Evolutionary conservation across 1,140 invertebrate species (phyloP), one percentile per base, ranked within the genome.

Genomic region (Augochlora pura): DNA sequence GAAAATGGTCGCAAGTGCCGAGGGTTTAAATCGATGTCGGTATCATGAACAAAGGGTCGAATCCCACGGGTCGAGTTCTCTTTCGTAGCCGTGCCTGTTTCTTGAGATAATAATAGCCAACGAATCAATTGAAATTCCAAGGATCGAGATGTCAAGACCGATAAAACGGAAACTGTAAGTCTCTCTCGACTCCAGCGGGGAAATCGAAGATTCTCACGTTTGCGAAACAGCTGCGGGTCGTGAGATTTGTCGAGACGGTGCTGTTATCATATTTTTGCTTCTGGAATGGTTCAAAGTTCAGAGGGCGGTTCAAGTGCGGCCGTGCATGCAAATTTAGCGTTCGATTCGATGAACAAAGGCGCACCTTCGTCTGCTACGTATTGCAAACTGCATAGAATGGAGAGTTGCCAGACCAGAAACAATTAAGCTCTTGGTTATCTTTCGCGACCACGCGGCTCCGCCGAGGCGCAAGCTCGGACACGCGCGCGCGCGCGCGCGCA

Each of bases 381-480:
- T 78, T 81, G 80, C 81, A 81, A 77, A 88, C 83, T 85, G 84
- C 86, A 91, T 90, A 88, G 88, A 89, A 91, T 90, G 87, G 88
- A 89, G 82, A 90, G 82, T 82, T 85, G 90, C 89, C 87, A 91
- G 91, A 91, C 90, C 89, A 91, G 88, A 91, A 91, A 91, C 88
- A 91, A 91, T 91, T 88, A 89, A 90, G 86, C 86, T 90, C 88
- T 84, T 75, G 83, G 86, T 87, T 91, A 91, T 91, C 91, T 91
- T 88, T 77, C 79, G 67, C 74, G 65, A 76, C 83, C 90, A 91
- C 79, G 66, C 73, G 64, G 77, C 83, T 89, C 91, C 80, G 84
- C 89, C 85, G 80, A 32, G 32, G 32, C 32, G 32, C 32, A 32
- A 32, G 32, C 32, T 32, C 32, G 32, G 32, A 32, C 32, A 4